Conservation (phyloP, 2,888 invertebrate genomes). For the Mamestra brassicae region DNA sequence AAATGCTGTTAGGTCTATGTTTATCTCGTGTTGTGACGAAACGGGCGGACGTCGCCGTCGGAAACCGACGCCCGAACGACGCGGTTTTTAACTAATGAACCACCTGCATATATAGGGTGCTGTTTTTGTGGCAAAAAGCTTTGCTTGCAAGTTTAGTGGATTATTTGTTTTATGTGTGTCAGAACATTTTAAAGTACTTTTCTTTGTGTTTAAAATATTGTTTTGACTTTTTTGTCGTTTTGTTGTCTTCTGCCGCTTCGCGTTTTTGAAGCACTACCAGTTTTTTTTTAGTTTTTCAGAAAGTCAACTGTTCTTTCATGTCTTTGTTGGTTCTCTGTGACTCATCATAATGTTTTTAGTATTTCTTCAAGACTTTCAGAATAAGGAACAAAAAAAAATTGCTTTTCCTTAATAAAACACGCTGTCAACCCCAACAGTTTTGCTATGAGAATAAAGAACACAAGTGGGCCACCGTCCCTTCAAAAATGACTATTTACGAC, state of each 20-base stretch:
- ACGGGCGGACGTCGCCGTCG: slow-evolving; percentile 63
- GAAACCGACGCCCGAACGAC: slow-evolving; percentile 54
- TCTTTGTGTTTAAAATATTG: neutral
- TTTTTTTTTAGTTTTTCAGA: neutral
- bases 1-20: slow-evolving; percentile 53
- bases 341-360: neutral
- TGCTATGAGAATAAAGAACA: slow-evolving; percentile 64
- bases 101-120: slow-evolving; percentile 63
- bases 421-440: slow-evolving; percentile 47
- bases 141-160: neutral
- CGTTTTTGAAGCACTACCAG: neutral
- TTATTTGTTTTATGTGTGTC: neutral
- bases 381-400: neutral
- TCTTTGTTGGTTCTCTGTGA: neutral
- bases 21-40: slow-evolving; percentile 68
- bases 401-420: slow-evolving; percentile 41
- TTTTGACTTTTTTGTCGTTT: neutral
- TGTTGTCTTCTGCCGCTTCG: too few relatives aligned
- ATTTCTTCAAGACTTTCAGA: neutral
- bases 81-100: slow-evolving; percentile 67
- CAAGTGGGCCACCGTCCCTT: slow-evolving; percentile 71
- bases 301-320: neutral
- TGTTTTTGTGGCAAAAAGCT: slow-evolving; percentile 1
- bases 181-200: too few relatives aligned
- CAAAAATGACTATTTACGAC: slow-evolving; percentile 70